Conservation (phyloP, 2,888 invertebrate genomes). For the Andrena haemorrhoa region DNA sequence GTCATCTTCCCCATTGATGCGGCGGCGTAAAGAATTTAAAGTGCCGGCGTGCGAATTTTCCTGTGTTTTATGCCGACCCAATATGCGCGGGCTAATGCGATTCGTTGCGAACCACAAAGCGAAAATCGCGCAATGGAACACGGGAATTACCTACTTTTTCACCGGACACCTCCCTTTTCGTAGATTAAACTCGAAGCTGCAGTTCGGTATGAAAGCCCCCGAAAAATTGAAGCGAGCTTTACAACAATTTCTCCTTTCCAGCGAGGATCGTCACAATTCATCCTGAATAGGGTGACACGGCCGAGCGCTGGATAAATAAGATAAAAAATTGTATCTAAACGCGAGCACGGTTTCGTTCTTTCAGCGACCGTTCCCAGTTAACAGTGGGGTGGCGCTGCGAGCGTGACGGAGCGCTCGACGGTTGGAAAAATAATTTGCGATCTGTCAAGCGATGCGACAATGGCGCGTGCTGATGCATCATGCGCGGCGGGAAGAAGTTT, state of each 20-base stretch:
- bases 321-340: not conserved
- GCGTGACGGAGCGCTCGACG: slow-evolving; percentile 10
- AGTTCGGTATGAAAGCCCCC: not conserved
- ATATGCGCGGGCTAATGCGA: not conserved
- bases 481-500: slow-evolving; percentile 48
- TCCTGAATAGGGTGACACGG: not conserved
- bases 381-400: slow-evolving; percentile 23
- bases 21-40: not conserved
- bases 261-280: not conserved
- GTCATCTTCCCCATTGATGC: no score
- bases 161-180: not conserved
- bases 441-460: slow-evolving; percentile 45
- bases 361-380: slow-evolving; percentile 29
- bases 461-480: slow-evolving; percentile 46
- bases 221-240: not conserved
- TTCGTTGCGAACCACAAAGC: not conserved
- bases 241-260: not conserved
- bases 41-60: not conserved
- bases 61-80: slow-evolving; percentile 2
- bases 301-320: not conserved
- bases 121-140: not conserved
- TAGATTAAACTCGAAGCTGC: not conserved
- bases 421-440: slow-evolving; percentile 57
- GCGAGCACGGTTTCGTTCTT: not conserved
- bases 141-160: not conserved